phyloP scores from a whole-genome alignment of 1,140 invertebrate species.

The Matsumurasca onukii region DNA sequence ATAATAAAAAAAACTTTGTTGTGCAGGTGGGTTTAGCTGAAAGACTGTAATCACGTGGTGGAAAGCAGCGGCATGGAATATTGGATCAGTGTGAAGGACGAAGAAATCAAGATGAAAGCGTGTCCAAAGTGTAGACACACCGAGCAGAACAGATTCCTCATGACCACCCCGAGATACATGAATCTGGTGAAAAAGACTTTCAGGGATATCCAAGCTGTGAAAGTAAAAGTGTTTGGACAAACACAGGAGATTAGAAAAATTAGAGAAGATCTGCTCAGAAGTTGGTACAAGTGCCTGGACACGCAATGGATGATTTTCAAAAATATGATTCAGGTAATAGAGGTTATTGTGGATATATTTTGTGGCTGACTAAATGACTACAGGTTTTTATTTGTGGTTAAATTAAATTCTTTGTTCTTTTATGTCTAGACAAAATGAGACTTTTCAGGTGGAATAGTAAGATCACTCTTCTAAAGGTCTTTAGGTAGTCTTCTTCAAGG shows the following conservation, averaged over 20 bases:
- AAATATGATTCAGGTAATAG: background rate
- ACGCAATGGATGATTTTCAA: slow-evolving; percentile 1
- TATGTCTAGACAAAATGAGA: no score
- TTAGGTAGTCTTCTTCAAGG: no score
- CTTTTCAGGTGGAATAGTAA: no score
- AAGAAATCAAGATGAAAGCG: slow-evolving; percentile 54
- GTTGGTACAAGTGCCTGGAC: background rate
- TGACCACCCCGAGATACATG: slow-evolving; percentile 59
- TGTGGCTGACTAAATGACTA: no score
- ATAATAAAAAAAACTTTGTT: no score
- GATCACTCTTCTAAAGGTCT: no score
- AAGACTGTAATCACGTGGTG: slow-evolving; percentile 64
- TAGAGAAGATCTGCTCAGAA: slow-evolving; percentile 2
- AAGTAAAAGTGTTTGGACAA: slow-evolving; percentile 51
- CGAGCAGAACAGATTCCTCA: slow-evolving; percentile 48
- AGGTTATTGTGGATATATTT: background rate
- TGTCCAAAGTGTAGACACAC: slow-evolving; percentile 65
- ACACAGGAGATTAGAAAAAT: background rate
- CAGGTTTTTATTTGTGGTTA: no score
- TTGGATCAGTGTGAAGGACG: slow-evolving; percentile 49
- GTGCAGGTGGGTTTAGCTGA: slow-evolving; percentile 58
- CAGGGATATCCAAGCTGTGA: slow-evolving; percentile 57
- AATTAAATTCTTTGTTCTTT: no score
- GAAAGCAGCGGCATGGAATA: slow-evolving; percentile 57
- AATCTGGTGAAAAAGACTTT: slow-evolving; percentile 56